Evolutionary conservation across 2,113 vertebrate genomes (phyloP).

Genomic region (Mesocricetus auratus): DNA sequence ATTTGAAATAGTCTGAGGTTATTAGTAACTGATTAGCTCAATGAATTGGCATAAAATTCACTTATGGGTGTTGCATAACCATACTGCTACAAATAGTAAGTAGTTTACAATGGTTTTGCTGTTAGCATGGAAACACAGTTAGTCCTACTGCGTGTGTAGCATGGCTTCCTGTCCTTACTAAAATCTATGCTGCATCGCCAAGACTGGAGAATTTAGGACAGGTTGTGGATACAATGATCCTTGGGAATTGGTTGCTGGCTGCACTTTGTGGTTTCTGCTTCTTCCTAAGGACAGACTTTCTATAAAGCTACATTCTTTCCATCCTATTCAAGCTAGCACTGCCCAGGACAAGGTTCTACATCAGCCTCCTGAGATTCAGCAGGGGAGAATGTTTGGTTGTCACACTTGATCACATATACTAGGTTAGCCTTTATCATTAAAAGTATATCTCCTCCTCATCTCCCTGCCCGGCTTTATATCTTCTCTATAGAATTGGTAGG

Average conservation of each 20-base stretch:
- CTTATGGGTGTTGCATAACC: not conserved
- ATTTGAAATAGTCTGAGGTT: slow-evolving; percentile 1
- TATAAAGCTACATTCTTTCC: not conserved
- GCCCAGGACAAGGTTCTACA: not conserved
- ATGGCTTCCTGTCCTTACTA: not conserved
- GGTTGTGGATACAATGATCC: not conserved
- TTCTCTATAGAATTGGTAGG: not conserved
- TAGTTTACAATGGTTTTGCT: not conserved
- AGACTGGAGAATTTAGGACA: not conserved
- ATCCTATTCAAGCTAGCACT: not conserved
- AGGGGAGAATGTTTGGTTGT: not conserved
- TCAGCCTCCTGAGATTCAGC: not conserved
- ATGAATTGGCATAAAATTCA: not conserved
- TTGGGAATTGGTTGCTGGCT: not conserved
- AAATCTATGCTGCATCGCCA: not conserved
- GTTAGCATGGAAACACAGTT: not conserved
- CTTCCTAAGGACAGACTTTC: not conserved
- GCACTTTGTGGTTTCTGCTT: not conserved
- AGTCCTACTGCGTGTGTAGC: accelerated
- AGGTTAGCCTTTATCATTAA: not conserved
- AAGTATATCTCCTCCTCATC: not conserved
- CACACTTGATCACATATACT: not conserved
- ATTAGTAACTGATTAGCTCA: not conserved
- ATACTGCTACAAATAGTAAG: not conserved
- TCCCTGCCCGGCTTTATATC: not conserved